Evolutionary conservation across 1,140 invertebrate genomes (phyloP), one percentile per base, ranked within the genome.

Genomic region (Macrobrachium rosenbergii): DNA sequence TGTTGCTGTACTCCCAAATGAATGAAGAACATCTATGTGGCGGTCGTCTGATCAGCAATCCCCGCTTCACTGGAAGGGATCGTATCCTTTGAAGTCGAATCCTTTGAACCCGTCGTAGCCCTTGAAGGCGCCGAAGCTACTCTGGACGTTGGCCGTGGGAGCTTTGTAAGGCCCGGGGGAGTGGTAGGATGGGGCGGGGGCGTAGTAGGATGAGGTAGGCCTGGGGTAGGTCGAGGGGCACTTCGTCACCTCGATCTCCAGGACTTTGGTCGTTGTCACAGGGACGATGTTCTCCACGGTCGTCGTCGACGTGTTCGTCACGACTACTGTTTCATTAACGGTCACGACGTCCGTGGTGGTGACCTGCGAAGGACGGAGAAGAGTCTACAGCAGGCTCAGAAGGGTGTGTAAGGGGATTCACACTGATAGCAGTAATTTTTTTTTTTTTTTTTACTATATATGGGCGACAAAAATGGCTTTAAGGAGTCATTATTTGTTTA

Each of bases 241-340:
- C 28, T 86, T 86, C 21, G 83, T 86, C 6, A 86, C 83, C 60
- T 86, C 76, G 5, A 79, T 43, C 77, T 86, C 58, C 63, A 72
- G 21, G 7, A 79, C 28, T 63, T 77, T 14, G 1, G 64, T 79
- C 45, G 80, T 76, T 7, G 77, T 87, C n/a, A 80, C 64, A 16
- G 21, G n/a, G 23, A 62, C 23, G 6, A 67, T 79, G 7, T 73
- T 23, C 64, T 81, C 84, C 21, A 73, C 52, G 23, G 78, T 77
- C 63, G 78, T 37, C 17, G 62, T 87, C 64, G 60, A 7, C 62
- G 78, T 80, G 45, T 87, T 11, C 19, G 78, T 75, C 78, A 69
- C 52, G 64, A 87, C 59, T 17, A 43, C 19, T 0, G 83, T 86
- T 23, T 86, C 83, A 7, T 59, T 59, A 23, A 86, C 83, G n/a